These are phyloP conservation scores for Delphinapterus leucas DNA, from an alignment of 2,113 vertebrate species.

Conservation along the genomic window DNA sequence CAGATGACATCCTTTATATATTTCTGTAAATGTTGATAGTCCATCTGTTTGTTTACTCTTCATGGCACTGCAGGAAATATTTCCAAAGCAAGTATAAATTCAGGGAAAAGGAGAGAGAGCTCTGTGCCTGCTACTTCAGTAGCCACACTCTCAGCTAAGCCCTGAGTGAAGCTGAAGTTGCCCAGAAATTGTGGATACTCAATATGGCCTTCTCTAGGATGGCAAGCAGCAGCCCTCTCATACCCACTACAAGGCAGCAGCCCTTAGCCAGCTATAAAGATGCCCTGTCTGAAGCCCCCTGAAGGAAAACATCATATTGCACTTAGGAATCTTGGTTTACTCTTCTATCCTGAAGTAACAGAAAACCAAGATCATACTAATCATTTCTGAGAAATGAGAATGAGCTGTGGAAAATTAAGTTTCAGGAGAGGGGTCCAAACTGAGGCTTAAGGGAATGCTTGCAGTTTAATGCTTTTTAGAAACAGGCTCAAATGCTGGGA, in stretches of 20 bases:
- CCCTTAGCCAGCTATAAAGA: background rate
- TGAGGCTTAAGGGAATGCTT: conserved; percentile 11
- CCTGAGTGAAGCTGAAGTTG: conserved; percentile 17
- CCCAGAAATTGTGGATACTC: background rate
- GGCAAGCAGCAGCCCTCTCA: background rate
- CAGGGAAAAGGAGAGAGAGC: background rate
- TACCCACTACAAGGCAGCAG: background rate
- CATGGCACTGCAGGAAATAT: background rate
- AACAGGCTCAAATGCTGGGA: conserved; percentile 26
- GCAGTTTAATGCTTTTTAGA: conserved; percentile 38
- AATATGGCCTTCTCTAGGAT: background rate
- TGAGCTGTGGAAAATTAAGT: conserved; percentile 51
- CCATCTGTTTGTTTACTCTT: conserved; percentile 38
- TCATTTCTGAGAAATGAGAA: conserved; percentile 58
- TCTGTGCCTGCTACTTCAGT: background rate
- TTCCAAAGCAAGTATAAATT: conserved; percentile 35
- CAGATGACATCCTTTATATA: background rate
- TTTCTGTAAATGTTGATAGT: conserved; percentile 3
- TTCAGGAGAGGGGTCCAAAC: conserved; percentile 36
- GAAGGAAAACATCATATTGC: background rate
- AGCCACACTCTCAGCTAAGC: conserved; percentile 6
- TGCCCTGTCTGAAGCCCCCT: background rate
- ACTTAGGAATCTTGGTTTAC: conserved; percentile 34
- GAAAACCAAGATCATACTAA: conserved; percentile 8
- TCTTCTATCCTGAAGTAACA: conserved; percentile 39